Evolutionary conservation across 2,797 vertebrate genomes (phyloP).

Genomic region (Rhinatrema bivittatum): DNA sequence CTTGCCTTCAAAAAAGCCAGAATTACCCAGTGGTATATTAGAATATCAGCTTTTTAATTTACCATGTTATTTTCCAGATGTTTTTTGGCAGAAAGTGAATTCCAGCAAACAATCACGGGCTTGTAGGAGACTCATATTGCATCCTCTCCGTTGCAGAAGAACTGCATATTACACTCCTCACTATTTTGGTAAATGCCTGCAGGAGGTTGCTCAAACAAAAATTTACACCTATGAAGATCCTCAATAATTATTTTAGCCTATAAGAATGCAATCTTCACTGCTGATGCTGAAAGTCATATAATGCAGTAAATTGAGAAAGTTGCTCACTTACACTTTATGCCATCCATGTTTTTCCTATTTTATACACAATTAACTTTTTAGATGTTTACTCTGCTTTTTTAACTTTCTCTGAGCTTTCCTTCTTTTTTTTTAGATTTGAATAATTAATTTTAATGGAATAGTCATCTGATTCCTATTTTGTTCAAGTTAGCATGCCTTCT

Average conservation of each 20-base stretch:
- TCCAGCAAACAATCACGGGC: slow-evolving; percentile 50
- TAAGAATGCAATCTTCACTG: slow-evolving; percentile 43
- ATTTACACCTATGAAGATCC: slow-evolving; percentile 55
- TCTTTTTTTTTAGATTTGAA: no score
- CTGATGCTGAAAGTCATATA: no score
- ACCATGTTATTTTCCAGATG: slow-evolving; percentile 47
- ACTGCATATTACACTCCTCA: slow-evolving; percentile 46
- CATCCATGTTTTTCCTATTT: no score
- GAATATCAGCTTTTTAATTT: slow-evolving; percentile 52
- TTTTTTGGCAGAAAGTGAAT: slow-evolving; percentile 43
- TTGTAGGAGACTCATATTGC: slow-evolving; percentile 53
- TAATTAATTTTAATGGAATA: no score
- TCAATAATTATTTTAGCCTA: slow-evolving; percentile 54
- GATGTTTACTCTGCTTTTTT: no score
- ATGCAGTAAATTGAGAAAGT: no score
- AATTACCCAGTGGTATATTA: slow-evolving; percentile 35
- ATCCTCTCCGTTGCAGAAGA: no score
- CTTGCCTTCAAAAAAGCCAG: slow-evolving; percentile 27
- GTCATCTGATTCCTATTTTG: no score
- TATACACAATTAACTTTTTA: no score
- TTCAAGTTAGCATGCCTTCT: no score
- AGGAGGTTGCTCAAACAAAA: slow-evolving; percentile 49
- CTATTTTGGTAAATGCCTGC: slow-evolving; percentile 58
- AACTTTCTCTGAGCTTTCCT: no score
- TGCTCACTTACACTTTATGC: no score